Evolutionary conservation across 2,888 invertebrate species (phyloP).

Genomic region (Caenorhabditis doughertyi): DNA sequence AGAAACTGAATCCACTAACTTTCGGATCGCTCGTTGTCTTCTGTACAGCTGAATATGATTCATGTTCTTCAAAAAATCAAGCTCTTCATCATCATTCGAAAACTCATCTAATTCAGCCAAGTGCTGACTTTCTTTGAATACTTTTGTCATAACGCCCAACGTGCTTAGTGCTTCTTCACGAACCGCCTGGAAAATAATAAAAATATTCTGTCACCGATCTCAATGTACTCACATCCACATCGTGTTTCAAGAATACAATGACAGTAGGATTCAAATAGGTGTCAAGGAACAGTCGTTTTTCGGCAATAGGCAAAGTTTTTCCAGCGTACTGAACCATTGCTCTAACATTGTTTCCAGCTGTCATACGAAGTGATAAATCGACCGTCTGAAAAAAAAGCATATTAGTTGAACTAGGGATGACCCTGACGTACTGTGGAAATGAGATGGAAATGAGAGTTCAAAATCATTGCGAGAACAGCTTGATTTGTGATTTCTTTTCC

Average conservation of each 20-base stretch:
- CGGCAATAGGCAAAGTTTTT: conserved; percentile 29
- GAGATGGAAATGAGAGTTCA: conserved; percentile 60
- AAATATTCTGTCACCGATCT: no score
- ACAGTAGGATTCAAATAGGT: conserved; percentile 46
- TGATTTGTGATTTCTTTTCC: conserved; percentile 29
- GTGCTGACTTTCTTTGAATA: conserved; percentile 81
- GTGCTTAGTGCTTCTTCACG: conserved; percentile 90
- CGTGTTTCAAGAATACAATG: conserved; percentile 57
- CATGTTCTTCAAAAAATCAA: conserved; percentile 93
- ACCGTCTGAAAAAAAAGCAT: conserved; percentile 52
- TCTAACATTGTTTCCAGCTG: conserved; percentile 68
- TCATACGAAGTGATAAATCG: conserved; percentile 75
- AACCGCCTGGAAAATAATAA: no score
- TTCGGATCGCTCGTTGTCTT: conserved; percentile 90
- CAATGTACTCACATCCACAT: conserved; percentile 41
- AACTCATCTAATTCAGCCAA: conserved; percentile 81
- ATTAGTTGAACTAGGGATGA: not conserved
- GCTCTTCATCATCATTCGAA: conserved; percentile 82
- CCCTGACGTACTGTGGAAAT: conserved; percentile 50
- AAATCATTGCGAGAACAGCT: conserved; percentile 58
- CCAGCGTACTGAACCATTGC: conserved; percentile 59
- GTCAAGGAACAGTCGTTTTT: conserved; percentile 46
- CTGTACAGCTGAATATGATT: conserved; percentile 86
- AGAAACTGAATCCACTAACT: conserved; percentile 83
- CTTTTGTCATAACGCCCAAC: conserved; percentile 87